These are phyloP conservation scores for Cyaniris semiargus DNA, from an alignment of 2,888 invertebrate species.

Conservation along the genomic window DNA sequence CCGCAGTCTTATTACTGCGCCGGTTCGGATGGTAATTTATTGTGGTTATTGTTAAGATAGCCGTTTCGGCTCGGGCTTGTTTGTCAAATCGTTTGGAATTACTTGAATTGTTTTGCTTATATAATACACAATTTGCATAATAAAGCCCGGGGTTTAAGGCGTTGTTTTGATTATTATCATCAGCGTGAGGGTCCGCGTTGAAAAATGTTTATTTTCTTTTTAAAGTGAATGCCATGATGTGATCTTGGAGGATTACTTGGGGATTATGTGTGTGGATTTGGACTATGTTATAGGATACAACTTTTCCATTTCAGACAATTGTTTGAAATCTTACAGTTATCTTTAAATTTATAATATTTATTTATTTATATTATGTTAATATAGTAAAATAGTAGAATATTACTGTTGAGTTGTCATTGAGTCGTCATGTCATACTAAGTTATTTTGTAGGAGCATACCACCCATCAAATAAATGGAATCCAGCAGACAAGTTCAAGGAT, in stretches of 20 bases:
- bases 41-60: conserved; percentile 61
- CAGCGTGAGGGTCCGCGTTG: not conserved
- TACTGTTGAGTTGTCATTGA: too few species aligned
- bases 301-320: not conserved
- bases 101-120: conserved; percentile 53
- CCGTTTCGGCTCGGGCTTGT: conserved; percentile 47
- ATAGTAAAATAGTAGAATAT: too few species aligned
- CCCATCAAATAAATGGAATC: not conserved
- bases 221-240: not conserved
- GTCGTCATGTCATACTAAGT: too few species aligned
- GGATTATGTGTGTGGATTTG: not conserved
- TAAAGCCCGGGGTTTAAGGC: conserved; percentile 13
- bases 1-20: conserved; percentile 63
- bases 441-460: not conserved
- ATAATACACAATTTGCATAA: conserved; percentile 27
- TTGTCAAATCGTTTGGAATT: conserved; percentile 56
- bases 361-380: too few species aligned
- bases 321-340: too few species aligned
- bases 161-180: conserved; percentile 14
- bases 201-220: conserved; percentile 13
- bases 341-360: too few species aligned
- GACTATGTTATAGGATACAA: not conserved
- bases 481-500: conserved; percentile 14
- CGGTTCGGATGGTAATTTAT: conserved; percentile 71
- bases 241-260: not conserved